Conservation (phyloP, 1,140 invertebrate genomes). For the Thalassaphorura encarpata region DNA sequence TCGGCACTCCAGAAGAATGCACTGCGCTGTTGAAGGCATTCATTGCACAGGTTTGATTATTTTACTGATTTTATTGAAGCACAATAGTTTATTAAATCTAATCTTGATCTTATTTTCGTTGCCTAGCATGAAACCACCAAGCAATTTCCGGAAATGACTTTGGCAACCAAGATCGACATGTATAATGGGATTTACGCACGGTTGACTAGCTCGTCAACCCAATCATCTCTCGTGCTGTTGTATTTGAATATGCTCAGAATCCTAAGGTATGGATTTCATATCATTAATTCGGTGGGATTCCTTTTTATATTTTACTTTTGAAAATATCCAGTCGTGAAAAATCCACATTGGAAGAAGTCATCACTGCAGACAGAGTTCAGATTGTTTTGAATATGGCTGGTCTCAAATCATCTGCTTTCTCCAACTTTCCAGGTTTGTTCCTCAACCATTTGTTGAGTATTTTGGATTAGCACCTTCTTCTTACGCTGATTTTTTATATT, state of each 20-base stretch:
- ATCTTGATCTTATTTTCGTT: background rate
- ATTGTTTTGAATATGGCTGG: constrained; percentile 12
- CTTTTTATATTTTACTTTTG: background rate
- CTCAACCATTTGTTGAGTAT: too few relatives aligned
- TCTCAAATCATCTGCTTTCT: constrained; percentile 13
- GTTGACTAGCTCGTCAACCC: constrained; percentile 2
- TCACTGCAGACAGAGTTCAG: constrained; percentile 5
- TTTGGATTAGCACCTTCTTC: too few relatives aligned
- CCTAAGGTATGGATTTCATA: constrained; percentile 1
- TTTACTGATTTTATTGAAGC: background rate
- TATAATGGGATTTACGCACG: constrained; percentile 15
- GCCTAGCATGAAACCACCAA: constrained; percentile 5
- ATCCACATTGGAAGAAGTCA: constrained; percentile 14
- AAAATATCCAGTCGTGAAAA: constrained; percentile 21
- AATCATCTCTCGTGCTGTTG: constrained; percentile 1
- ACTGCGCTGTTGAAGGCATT: background rate
- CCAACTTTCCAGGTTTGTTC: too few relatives aligned
- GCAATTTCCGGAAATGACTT: constrained; percentile 12
- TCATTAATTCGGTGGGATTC: background rate
- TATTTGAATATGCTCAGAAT: constrained; percentile 15
- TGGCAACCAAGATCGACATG: constrained; percentile 2
- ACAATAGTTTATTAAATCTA: background rate
- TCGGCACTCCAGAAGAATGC: background rate
- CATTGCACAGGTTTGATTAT: background rate
- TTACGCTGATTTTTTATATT: background rate